These are phyloP conservation scores for Pollachius pollachius DNA, from an alignment of 2,113 vertebrate species.

Conservation along the genomic window DNA sequence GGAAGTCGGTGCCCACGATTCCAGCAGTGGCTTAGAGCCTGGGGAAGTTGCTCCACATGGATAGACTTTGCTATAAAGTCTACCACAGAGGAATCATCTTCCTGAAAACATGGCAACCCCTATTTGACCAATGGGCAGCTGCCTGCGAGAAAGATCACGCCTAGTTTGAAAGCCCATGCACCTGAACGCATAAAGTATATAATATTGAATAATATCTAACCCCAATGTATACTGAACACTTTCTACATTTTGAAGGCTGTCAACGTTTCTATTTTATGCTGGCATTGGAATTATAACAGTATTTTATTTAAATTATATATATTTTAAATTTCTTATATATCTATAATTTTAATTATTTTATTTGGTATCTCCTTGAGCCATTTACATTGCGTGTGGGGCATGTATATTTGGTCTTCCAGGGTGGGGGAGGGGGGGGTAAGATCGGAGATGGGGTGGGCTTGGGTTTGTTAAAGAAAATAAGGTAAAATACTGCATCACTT, in stretches of 20 bases:
- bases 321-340: background rate
- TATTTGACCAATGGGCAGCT: background rate
- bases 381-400: background rate
- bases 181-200: background rate
- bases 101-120: background rate
- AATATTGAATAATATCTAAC: background rate
- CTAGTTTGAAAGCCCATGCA: background rate
- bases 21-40: background rate
- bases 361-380: background rate
- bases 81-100: background rate
- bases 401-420: background rate
- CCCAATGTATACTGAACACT: too few relatives aligned
- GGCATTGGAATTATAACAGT: background rate
- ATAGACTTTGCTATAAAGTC: background rate
- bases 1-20: background rate
- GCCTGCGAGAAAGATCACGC: background rate
- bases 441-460: background rate
- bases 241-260: background rate
- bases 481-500: too few relatives aligned
- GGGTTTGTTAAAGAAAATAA: too few relatives aligned
- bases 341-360: background rate
- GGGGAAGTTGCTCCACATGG: constrained; percentile 1
- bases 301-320: background rate
- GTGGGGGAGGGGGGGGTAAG: background rate
- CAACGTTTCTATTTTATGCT: background rate